Base-by-base conservation (phyloP, 2,888 invertebrate species). In the Neuroscelio doddi region DNA sequence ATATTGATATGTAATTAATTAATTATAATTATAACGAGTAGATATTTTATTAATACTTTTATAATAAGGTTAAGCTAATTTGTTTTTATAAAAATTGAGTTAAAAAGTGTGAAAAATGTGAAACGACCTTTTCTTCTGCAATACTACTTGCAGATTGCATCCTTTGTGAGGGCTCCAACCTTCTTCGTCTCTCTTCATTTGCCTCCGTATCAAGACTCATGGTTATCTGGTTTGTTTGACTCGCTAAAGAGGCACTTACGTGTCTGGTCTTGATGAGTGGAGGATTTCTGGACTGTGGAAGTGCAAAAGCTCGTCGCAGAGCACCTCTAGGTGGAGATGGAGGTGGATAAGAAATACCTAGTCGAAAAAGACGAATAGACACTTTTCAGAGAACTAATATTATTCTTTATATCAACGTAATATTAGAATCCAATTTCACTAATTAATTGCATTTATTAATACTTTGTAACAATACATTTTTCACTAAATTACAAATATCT, bases 201-300 rank as follows among this genome's bases (percentile, higher is more conserved):
- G 78, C 69, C 32, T 84, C 84, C 41, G 79, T 62, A 55, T 84
- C 82, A 32, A 83, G 72, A 53, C 80, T 82, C 71, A 81, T 70
- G 29, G 81, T 72, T 24, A 80, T 67, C 68, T 78, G 80, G 32
- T 75, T 69, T 7, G 71, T 44, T 47, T 73, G 75, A 9, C 76
- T 46, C 44, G 73, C 72, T 36, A 81, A 73, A 56, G 87, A 85
- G 16, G 90, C 88, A 75, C 88, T 89, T 41, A 93, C 90, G 79
- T 93, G 92, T 45, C 93, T 89, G 74, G 93, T 93, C 84, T 94
- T 95, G 46, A 91, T 87, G 50, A 95, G 87, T 5, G 94, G 94
- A 59, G 94, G 95, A 82, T 94, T 91, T 79, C 93, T 91, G 59
- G 85, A 85, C 76, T 89, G 89, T 0, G 90, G 89, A 74, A 91